Evolutionary conservation across 2,797 vertebrate species (phyloP), one percentile per base, ranked within the genome.

Genomic region (Podargus strigoides): DNA sequence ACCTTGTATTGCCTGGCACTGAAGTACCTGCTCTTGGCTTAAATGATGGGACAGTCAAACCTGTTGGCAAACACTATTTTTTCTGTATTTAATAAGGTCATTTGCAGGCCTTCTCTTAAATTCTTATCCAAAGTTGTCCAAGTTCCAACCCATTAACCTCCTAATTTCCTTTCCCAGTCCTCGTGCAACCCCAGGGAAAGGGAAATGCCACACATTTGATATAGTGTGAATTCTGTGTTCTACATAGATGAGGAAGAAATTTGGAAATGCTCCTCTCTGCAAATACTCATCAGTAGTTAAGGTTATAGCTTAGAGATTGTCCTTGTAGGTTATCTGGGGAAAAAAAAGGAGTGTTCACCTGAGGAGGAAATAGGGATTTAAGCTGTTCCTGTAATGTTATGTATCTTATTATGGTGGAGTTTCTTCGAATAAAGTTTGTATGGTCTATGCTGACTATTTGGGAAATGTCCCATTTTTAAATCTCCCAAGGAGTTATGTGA

Each of bases 81-180:
- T 46, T 36, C 50, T 75, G 3, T 60, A 37, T 76, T 93, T 32
- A 49, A 34, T 44, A 62, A 72, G 86, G 67, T 87, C 86, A 64
- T 81, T 93, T 67, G 79, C 67, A 79, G 91, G 66, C 68, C 39
- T 92, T 28, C 86, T 82, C 84, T 85, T 42, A 10, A 41, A 62
- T 85, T 85, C 9, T 21, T 56, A 44, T 36, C 90, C 84, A 55
- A 66, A 69, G 70, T 9, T 96, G 90, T 92, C 90, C 64, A 67
- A 30, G 81, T 93, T 96, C 81, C 91, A 94, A 56, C 44, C 63
- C 75, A 82, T 94, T 89, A 89, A 90, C 81, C 56, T 89, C 77
- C 84, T 87, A 44, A 95, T 94, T 93, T 95, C 95, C 95, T 94
- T 75, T 75, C 68, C 36, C 59, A 59, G 70, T 70, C 47, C 34